Conservation (phyloP, 2,113 vertebrate species). For the Propithecus coquereli region DNA sequence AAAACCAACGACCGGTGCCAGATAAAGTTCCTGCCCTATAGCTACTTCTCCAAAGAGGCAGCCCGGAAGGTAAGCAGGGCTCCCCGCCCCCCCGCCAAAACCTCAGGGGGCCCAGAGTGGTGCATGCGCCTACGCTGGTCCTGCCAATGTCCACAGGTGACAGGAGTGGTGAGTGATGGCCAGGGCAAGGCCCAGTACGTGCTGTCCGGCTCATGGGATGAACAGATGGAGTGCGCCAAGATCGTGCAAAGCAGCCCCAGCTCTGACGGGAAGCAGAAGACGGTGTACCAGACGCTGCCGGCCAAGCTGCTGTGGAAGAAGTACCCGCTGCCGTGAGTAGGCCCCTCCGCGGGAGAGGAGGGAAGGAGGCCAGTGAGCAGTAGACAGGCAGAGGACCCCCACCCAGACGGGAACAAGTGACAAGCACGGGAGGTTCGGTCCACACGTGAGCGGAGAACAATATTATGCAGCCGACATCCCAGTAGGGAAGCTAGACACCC, state of each 20-base stretch:
- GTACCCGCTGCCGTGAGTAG: slow-evolving; percentile 94
- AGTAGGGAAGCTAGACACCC: neutral
- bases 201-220: slow-evolving; percentile 97
- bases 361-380: neutral
- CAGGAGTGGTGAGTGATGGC: slow-evolving; percentile 91
- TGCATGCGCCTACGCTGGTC: neutral
- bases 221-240: slow-evolving; percentile 96
- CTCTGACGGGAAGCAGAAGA: slow-evolving; percentile 95
- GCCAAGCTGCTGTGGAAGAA: slow-evolving; percentile 97
- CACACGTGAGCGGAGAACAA: neutral
- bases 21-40: slow-evolving; percentile 97
- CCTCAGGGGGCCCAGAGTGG: accelerated
- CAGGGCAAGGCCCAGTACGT: slow-evolving; percentile 92
- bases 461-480: neutral
- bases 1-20: slow-evolving; percentile 97
- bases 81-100: accelerated
- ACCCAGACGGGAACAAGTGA: neutral
- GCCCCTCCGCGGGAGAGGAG: neutral
- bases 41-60: slow-evolving; percentile 98
- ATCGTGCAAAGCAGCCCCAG: slow-evolving; percentile 92
- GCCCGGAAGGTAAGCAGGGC: slow-evolving; percentile 91
- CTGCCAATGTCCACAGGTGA: slow-evolving; percentile 84
- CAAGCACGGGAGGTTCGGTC: neutral
- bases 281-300: slow-evolving; percentile 94
- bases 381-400: neutral